Conservation (phyloP, 2,888 invertebrate species). For the Unio pictorum region DNA sequence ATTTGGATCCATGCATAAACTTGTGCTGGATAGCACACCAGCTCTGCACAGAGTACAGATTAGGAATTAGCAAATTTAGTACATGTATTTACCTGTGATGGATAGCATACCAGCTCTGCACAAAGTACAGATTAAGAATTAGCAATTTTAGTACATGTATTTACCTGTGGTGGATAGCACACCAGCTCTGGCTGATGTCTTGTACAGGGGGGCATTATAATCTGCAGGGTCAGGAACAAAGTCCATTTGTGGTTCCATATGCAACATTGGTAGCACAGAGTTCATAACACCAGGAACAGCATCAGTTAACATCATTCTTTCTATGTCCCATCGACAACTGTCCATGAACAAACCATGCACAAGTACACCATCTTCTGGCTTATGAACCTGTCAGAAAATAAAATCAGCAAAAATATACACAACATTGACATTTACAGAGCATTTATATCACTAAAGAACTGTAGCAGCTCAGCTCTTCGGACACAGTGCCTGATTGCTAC, state of each 20-base stretch:
- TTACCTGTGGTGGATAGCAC: constrained; percentile 73
- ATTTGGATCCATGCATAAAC: too few species aligned
- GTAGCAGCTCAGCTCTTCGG: background rate
- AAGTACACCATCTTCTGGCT: constrained; percentile 69
- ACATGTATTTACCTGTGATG: too few species aligned
- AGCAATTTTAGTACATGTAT: background rate
- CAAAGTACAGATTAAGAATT: too few species aligned
- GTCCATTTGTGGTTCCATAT: constrained; percentile 77
- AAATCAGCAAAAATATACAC: background rate
- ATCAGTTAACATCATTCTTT: constrained; percentile 61
- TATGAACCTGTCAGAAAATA: constrained; percentile 39
- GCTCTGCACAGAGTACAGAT: too few species aligned
- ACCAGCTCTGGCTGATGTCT: constrained; percentile 71
- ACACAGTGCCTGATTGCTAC: too few species aligned
- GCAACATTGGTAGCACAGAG: constrained; percentile 80
- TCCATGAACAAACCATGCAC: constrained; percentile 72
- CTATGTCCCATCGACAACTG: constrained; percentile 70
- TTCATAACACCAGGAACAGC: constrained; percentile 81
- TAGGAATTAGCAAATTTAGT: too few species aligned
- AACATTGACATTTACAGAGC: background rate
- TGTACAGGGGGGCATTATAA: constrained; percentile 71
- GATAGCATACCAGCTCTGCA: too few species aligned
- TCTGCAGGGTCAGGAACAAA: constrained; percentile 72
- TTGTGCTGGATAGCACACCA: too few species aligned
- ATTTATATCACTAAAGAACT: background rate